Base-by-base conservation (phyloP, 2,888 invertebrate species). In the Ceraclea dissimilis region DNA sequence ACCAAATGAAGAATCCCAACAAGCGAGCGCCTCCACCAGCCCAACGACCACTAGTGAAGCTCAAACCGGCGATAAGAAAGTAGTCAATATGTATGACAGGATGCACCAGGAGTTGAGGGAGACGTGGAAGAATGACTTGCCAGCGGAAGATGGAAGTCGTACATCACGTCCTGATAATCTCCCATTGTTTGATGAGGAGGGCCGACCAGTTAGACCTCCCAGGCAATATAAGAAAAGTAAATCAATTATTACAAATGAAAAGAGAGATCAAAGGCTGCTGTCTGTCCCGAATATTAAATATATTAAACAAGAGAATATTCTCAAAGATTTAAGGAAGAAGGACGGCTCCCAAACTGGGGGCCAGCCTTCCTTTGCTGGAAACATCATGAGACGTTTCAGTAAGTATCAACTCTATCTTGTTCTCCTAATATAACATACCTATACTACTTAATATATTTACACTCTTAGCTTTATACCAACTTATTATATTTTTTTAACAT, bases 321-420 rank as follows among this genome's bases (percentile, higher is more conserved):
- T 75, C 65, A 74, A 73, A 67, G 83, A 80, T 68, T 72, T 80
- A 65, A 75, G 85, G 69, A 76, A 77, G 66, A 75, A 73, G 67
- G 78, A 75, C 63, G 64, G 68, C 63, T 65, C 75, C 70, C 70
- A 71, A 68, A 66, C 67, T 71, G 65, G 71, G 69, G 66, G 68
- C 70, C 66, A 72, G 69, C 67, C 76, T 57, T 75, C 84, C 61
- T 84, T 87, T 77, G 83, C 86, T 66, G 85, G 86, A 70, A 85
- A 80, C 79, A 78, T 90, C 66, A 86, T 87, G 79, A 82, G 90
- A 72, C 85, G 89, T 80, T 88, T 90, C 84, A 89, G 90, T 91
- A 89, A 91, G 91, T 90, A 82, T 58, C 43, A 17, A 56, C 44
- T 59, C 59, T 54, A 51, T 34, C 43, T n/a, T n/a, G n/a, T n/a